Conservation (phyloP, 2,888 invertebrate genomes). For the Pristionchus mayeri region DNA sequence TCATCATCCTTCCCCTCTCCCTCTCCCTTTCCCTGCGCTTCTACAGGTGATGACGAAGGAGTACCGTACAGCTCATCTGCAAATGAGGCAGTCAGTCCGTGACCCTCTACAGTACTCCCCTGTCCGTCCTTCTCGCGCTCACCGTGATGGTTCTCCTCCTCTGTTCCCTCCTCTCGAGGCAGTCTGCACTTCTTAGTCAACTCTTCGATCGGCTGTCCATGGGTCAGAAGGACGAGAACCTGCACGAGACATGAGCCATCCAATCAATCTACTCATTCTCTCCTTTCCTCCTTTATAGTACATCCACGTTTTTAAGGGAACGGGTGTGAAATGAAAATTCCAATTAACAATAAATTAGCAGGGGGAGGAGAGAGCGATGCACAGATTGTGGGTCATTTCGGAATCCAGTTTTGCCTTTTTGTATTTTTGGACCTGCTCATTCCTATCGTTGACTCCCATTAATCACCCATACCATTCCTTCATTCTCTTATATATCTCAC, state of each 20-base stretch:
- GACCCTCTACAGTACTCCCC: background rate
- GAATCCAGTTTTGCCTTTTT: too few relatives aligned
- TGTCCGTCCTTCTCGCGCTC: background rate
- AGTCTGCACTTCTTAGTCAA: slow-evolving; percentile 5
- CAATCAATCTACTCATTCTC: background rate
- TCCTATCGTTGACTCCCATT: too few relatives aligned
- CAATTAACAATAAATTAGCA: too few relatives aligned
- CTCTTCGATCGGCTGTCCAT: background rate
- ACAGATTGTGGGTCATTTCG: too few relatives aligned
- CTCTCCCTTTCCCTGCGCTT: background rate
- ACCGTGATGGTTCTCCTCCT: background rate
- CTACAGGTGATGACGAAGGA: background rate
- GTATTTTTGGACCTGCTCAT: too few relatives aligned
- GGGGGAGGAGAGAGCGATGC: too few relatives aligned
- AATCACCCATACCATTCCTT: too few relatives aligned
- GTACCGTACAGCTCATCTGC: slow-evolving; percentile 39
- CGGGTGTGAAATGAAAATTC: too few relatives aligned
- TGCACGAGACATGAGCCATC: background rate
- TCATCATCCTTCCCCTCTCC: background rate
- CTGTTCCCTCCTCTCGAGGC: background rate
- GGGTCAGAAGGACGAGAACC: slow-evolving; percentile 31
- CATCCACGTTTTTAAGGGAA: too few relatives aligned
- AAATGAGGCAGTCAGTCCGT: background rate
- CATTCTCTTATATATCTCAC: too few relatives aligned
- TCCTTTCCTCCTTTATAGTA: background rate